Percentiles rank a stretch among this genome's conserved stretches.
Conservation (phyloP, 2,113 vertebrate genomes). For the Colinus virginianus region DNA sequence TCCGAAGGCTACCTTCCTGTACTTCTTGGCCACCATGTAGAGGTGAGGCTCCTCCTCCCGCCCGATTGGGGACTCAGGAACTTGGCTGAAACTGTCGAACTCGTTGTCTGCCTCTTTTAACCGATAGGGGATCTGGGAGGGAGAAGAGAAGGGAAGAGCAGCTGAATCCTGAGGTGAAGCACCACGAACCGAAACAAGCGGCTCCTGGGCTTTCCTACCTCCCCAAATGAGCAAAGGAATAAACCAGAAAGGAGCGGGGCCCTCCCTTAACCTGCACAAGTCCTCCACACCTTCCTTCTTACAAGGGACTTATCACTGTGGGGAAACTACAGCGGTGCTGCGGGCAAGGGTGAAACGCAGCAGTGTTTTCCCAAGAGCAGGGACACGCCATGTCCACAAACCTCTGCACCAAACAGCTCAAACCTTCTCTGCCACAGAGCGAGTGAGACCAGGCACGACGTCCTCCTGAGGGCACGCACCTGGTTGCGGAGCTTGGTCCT, state of each 20-base stretch:
- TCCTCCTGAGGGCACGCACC: slow-evolving; percentile 13
- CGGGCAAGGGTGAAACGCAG: background rate
- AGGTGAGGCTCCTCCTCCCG: slow-evolving; percentile 95
- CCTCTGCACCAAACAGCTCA: background rate
- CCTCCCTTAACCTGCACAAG: background rate
- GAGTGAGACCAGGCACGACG: fast-evolving
- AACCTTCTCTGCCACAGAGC: background rate
- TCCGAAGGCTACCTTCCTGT: slow-evolving; percentile 87
- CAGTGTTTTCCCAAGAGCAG: slow-evolving; percentile 38
- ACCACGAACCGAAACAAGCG: fast-evolving
- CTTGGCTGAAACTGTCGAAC: slow-evolving; percentile 94
- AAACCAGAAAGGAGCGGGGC: background rate
- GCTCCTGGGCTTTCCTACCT: background rate
- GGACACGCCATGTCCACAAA: background rate
- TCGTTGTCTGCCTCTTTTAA: slow-evolving; percentile 92
- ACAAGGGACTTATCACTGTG: slow-evolving; percentile 3
- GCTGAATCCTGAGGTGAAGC: background rate
- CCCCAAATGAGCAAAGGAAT: slow-evolving; percentile 16
- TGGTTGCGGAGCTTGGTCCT: slow-evolving; percentile 94
- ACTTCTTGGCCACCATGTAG: slow-evolving; percentile 97
- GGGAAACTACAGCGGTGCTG: slow-evolving; percentile 31
- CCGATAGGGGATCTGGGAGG: slow-evolving; percentile 91
- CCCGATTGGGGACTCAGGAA: slow-evolving; percentile 93
- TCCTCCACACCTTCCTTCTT: slow-evolving; percentile 10
- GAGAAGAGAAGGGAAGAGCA: background rate